Evolutionary conservation across 2,797 vertebrate species (phyloP), one percentile per base, ranked within the genome.

Genomic region (Eulemur coronatus): DNA sequence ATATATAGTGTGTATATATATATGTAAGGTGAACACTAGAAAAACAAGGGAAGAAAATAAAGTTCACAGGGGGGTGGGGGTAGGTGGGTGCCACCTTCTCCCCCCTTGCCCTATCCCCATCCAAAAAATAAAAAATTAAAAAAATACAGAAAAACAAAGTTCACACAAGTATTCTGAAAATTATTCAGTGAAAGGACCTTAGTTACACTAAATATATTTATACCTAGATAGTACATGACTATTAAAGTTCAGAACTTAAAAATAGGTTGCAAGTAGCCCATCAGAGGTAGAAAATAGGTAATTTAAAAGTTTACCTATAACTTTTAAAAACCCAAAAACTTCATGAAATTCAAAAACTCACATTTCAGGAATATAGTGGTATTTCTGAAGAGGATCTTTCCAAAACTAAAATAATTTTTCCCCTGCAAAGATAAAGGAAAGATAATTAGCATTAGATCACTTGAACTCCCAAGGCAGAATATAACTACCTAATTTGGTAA

Each of bases 341-440:
- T 92, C 41, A 87, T 82, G n/a, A 92, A 95, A 96, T 85, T 84
- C 93, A 96, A 94, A 24, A 76, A 99, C 99, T 99, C 98, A 99
- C 99, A 99, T 97, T 98, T 99, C 98, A 99, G 98, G 97, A 98
- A 99, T 98, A 99, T 99, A 63, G 99, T 99, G 67, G 99, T 99
- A 98, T 99, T 99, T 98, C 98, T 98, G 97, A 99, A 99, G 67
- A 99, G 98, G 65, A 99, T 99, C 98, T 99, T 99, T 95, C 99
- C 99, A 97, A 99, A 99, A 97, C 99, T 99, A 52, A 98, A 98
- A 93, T 99, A 98, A 76, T 98, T 98, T 97, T 98, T 98, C 15
- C 84, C 98, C 99, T 99, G 97, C 57, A 99, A 96, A 99, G 91
- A 73, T 87, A 97, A 89, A 97, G 52, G 55, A 93, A 96, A 95